Evolutionary conservation across 2,888 invertebrate species (phyloP).

Genomic region (Macrosoma leucophasiata): DNA sequence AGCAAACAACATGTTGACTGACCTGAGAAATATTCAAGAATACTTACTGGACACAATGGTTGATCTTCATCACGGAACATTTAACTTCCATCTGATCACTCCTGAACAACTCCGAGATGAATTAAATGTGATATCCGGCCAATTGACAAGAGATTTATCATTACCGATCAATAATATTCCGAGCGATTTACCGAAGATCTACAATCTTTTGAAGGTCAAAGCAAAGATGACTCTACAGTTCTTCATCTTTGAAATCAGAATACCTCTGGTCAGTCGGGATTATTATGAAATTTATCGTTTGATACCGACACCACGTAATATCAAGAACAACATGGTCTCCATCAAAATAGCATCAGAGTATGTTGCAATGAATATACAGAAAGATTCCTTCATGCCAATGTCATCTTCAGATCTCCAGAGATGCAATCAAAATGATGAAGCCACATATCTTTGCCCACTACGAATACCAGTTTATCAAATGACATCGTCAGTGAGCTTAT

Average conservation of each 20-base stretch:
- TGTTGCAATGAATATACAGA: too few relatives aligned
- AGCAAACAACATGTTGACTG: not conserved
- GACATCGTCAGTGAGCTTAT: too few relatives aligned
- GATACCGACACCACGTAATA: too few relatives aligned
- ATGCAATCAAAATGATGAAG: too few relatives aligned
- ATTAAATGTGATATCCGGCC: not conserved
- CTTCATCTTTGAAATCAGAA: conserved; percentile 16
- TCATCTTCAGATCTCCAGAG: too few relatives aligned
- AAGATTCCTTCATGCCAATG: too few relatives aligned
- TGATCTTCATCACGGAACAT: conserved; percentile 3
- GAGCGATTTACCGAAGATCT: not conserved
- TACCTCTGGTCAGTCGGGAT: conserved; percentile 17
- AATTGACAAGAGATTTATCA: not conserved
- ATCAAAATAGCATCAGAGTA: too few relatives aligned
- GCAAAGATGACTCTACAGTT: conserved; percentile 6
- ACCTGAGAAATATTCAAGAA: conserved; percentile 1
- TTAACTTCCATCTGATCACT: conserved; percentile 1
- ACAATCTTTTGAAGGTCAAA: not conserved
- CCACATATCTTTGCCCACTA: too few relatives aligned
- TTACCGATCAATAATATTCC: not conserved
- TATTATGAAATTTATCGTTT: too few relatives aligned
- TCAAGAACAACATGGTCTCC: too few relatives aligned
- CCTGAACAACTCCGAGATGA: conserved; percentile 1
- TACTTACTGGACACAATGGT: conserved; percentile 1
- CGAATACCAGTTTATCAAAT: too few relatives aligned